These are phyloP conservation scores for Ardeotis arabs DNA, from an alignment of 2,113 vertebrate species.

Conservation along the genomic window DNA sequence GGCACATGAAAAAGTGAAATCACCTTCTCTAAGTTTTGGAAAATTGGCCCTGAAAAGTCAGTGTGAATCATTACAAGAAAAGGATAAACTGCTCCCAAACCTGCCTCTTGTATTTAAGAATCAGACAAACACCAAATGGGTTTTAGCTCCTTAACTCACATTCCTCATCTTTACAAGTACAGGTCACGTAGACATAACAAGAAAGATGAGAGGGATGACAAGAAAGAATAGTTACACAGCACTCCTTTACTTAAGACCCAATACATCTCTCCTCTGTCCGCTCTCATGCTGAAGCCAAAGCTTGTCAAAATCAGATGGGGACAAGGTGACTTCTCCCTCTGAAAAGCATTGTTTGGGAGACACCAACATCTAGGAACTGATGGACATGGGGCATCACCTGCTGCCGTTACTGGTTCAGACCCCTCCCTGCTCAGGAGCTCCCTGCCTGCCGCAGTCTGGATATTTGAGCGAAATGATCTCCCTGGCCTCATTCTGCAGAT, in stretches of 20 bases:
- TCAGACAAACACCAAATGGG: neutral
- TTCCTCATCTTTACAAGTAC: neutral
- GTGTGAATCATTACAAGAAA: neutral
- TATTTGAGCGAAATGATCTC: neutral
- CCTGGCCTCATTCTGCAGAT: neutral
- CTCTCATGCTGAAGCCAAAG: neutral
- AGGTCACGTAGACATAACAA: fast-evolving
- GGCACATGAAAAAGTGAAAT: neutral
- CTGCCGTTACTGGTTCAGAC: neutral
- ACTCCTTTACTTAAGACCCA: neutral
- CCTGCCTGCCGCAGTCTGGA: neutral
- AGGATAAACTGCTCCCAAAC: neutral
- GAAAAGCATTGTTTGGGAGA: neutral
- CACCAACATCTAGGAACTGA: neutral
- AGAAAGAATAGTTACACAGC: neutral
- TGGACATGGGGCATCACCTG: neutral
- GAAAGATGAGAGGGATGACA: neutral
- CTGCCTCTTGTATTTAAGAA: neutral
- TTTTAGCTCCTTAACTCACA: neutral
- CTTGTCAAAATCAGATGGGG: neutral
- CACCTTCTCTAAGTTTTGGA: neutral
- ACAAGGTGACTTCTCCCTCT: neutral
- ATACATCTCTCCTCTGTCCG: neutral
- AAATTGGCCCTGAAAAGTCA: neutral
- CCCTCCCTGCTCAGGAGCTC: neutral